Base-by-base conservation (phyloP, 2,797 vertebrate genomes). In the Poeciliopsis infans region DNA sequence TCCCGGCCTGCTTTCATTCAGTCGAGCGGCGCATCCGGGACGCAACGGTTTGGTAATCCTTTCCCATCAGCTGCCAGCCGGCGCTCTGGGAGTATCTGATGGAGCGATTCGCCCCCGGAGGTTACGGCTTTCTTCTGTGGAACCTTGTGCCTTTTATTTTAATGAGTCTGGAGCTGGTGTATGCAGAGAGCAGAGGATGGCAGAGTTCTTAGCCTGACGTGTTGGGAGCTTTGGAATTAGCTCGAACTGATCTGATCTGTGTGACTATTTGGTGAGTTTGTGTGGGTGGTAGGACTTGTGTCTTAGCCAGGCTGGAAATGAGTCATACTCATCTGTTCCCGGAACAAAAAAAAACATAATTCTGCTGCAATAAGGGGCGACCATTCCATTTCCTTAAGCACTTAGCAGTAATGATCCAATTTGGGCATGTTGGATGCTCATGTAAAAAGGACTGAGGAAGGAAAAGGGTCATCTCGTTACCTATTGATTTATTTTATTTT, bases 81-180 rank as follows among this genome's bases (percentile, higher is more conserved):
- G 78, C 25, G 78, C 79, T 71, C 31, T 84, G 77, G 77, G 81
- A 88, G 80, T 31, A 55, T 23, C 46, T 41, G n/a, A 33, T 28
- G 66, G 41, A 77, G 39, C 12, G 41, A 77, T 39, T 39, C 10
- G 46, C 57, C 31, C 57, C 75, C 15, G 10, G 7, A 36, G 55
- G 28, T 23, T 61, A 59, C 68, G 46, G 16, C 10, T 47, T n/a
- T 23, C 18, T 51, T 43, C 57, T 31, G 49, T 45, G 64, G 39
- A 75, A 76, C 31, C 13, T 12, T 36, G 31, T 66, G 49, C 3
- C 13, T 71, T 71, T 72, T 16, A 23, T 72, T 53, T 53, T 75
- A 77, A 76, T 77, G 68, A 33, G 28, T 80, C 33, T 61, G 77
- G 72, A 72, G 11, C 43, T 23, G 1, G 75, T n/a, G 73, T 59